These are phyloP conservation scores for Harlomillsia oculata DNA, from an alignment of 1,140 invertebrate species.

Conservation along the genomic window DNA sequence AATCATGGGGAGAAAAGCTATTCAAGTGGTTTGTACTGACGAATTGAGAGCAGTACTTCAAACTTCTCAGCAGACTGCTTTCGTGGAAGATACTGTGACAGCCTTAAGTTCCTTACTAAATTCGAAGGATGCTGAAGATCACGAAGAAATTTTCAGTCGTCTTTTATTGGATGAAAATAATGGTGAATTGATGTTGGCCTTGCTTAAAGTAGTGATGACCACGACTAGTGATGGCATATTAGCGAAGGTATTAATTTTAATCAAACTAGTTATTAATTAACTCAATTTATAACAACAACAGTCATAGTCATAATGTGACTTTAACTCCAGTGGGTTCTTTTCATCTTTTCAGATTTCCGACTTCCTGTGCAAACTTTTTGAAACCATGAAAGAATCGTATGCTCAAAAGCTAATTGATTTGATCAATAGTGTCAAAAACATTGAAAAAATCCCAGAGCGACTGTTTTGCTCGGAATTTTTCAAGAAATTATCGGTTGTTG, in stretches of 20 bases:
- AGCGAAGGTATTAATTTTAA: too few relatives aligned
- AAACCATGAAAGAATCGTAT: not conserved
- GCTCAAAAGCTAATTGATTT: too few relatives aligned
- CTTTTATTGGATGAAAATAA: constrained; percentile 4
- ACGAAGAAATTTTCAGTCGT: constrained; percentile 7
- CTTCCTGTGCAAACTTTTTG: constrained; percentile 15
- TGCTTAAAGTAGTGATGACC: constrained; percentile 17
- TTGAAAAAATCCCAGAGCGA: constrained; percentile 19
- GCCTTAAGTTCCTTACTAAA: constrained; percentile 9
- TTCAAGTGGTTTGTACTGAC: constrained; percentile 16
- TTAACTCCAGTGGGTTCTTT: too few relatives aligned
- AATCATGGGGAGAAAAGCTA: constrained; percentile 8
- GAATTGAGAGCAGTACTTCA: constrained; percentile 16
- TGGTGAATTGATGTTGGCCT: constrained; percentile 10
- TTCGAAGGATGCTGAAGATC: constrained; percentile 3
- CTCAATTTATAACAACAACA: too few relatives aligned
- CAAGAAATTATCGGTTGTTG: constrained; percentile 9
- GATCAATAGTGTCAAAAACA: constrained; percentile 8
- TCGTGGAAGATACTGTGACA: constrained; percentile 24
- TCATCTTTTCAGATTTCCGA: too few relatives aligned
- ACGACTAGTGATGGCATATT: constrained; percentile 23
- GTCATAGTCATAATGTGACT: too few relatives aligned
- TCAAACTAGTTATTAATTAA: too few relatives aligned
- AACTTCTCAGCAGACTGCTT: constrained; percentile 8
- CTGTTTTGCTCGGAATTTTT: constrained; percentile 24